Conservation (phyloP, 1,140 invertebrate genomes). For the Choristoneura fumiferana region DNA sequence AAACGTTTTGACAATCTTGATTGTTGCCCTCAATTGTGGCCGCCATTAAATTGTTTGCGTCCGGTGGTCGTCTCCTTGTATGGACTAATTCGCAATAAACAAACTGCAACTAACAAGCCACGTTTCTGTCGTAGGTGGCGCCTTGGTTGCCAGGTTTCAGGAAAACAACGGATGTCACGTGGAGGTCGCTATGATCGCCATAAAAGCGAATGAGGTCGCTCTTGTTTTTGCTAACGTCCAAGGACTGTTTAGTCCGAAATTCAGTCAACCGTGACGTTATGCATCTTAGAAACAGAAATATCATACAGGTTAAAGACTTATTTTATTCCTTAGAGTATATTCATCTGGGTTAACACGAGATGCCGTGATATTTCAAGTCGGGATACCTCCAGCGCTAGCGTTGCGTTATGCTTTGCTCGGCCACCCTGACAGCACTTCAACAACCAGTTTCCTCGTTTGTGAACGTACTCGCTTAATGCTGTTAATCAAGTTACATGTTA, state of each 20-base stretch:
- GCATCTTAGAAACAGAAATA: not conserved
- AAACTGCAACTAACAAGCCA: constrained; percentile 42
- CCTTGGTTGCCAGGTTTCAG: constrained; percentile 49
- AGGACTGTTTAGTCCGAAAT: constrained; percentile 5
- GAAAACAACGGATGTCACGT: constrained; percentile 50
- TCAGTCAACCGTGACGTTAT: not conserved
- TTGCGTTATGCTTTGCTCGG: constrained; percentile 46
- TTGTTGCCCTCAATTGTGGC: constrained; percentile 29
- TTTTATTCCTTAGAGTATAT: constrained; percentile 28
- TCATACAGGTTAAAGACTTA: not conserved
- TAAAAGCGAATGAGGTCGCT: constrained; percentile 22
- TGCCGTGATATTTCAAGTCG: constrained; percentile 62
- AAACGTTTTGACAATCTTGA: constrained; percentile 24
- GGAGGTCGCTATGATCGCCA: constrained; percentile 32
- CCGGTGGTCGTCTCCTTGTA: constrained; percentile 25
- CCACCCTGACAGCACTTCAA: constrained; percentile 49
- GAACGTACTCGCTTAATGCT: not conserved
- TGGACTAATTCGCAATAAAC: constrained; percentile 32
- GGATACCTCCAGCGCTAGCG: constrained; percentile 49
- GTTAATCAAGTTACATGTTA: constrained; percentile 1
- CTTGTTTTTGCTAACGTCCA: constrained; percentile 19
- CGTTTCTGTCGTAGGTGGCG: constrained; percentile 52
- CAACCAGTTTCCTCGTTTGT: constrained; percentile 18
- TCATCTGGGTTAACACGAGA: constrained; percentile 44
- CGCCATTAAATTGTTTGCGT: constrained; percentile 33